Base-by-base conservation (phyloP, 2,888 invertebrate genomes). In the Eumerus sabulonum region DNA sequence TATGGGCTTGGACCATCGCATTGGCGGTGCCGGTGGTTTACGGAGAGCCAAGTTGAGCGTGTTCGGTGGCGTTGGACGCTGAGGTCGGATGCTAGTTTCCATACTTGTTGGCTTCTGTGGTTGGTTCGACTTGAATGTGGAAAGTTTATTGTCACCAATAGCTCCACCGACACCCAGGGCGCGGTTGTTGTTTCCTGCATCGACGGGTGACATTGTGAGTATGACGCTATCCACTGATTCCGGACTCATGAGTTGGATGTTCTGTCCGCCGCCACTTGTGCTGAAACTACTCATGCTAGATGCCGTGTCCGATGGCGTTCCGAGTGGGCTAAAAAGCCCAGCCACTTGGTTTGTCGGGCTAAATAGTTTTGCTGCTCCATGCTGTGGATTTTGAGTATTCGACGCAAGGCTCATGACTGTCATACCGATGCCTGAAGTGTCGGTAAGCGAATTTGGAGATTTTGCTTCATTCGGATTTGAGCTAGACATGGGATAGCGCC, bases 11-110 rank as follows among this genome's bases (percentile, higher is more conserved):
- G 95, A 93, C 95, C 96, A 96, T 84, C 96, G 91, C 12, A 95
- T 93, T 0, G 96, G 96, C 0, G 96, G 96, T 0, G 95, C 94
- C 5, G 96, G 96, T 1, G 96, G 95, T 36, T 94, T 94, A 51
- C 86, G 83, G 27, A 86, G 76, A 63, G 84, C 85, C 84, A 96
- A 91, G 89, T 94, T 95, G 81, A 96, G 89, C 40, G 95, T 95
- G 87, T 94, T 95, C 57, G 95, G 95, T 84, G 95, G 94, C 83
- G 95, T 94, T 1, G 95, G 95, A 85, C 94, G 90, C 18, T 93
- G 93, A 57, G 93, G 93, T 87, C 91, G 89, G 84, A 92, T 88
- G 86, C 85, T 82, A 27, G 82, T 83, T n/a, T 91, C 89, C 76
- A 90, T 84, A 84, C 90, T 87, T 17, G 73, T 72, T 84, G 83